Conservation (phyloP, 2,113 vertebrate genomes). For the Saiga tatarica region DNA sequence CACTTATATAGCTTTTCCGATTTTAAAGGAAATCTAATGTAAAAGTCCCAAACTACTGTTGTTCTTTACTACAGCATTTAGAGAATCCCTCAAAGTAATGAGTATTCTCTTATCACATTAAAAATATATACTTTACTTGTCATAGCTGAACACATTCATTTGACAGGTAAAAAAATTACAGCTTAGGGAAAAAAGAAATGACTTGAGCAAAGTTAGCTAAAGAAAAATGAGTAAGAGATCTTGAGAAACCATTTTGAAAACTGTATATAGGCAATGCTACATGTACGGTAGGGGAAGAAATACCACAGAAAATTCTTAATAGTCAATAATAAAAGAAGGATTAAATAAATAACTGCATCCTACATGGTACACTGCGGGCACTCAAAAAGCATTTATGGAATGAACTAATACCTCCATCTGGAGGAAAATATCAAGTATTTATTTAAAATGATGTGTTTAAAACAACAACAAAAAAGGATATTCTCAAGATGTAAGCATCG, state of each 20-base stretch:
- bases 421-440: neutral
- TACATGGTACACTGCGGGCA: neutral
- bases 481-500: neutral
- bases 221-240: neutral
- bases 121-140: neutral
- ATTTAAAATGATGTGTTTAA: slow-evolving; percentile 19
- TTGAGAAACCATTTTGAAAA: slow-evolving; percentile 24
- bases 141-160: neutral
- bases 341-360: neutral
- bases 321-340: neutral
- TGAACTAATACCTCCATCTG: neutral
- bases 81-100: slow-evolving; percentile 2
- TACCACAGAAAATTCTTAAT: neutral
- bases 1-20: neutral
- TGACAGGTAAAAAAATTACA: neutral
- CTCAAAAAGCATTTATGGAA: neutral
- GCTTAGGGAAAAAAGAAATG: neutral
- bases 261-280: neutral
- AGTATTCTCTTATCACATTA: neutral
- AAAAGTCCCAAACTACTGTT: neutral
- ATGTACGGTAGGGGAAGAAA: neutral
- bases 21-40: slow-evolving; percentile 15
- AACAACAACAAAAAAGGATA: neutral
- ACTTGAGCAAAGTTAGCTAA: neutral
- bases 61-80: neutral